A percentile compares a stretch with the other conserved stretches of the same genome.
Conservation (phyloP, 1,140 invertebrate genomes). For the Danaus plexippus region DNA sequence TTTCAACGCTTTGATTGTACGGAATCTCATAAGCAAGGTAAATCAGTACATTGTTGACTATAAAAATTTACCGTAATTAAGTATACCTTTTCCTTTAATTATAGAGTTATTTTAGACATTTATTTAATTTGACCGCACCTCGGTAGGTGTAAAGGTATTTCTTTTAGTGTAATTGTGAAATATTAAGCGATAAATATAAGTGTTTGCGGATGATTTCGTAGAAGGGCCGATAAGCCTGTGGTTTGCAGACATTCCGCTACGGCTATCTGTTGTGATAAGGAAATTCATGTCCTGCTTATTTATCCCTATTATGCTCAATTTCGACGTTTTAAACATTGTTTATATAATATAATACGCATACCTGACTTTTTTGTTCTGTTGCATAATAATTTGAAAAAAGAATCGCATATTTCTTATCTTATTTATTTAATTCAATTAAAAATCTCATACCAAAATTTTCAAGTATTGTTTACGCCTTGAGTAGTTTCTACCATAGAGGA, state of each 20-base stretch:
- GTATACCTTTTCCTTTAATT: no score
- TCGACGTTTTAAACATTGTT: constrained; percentile 2
- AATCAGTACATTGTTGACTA: no score
- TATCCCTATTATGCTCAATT: constrained; percentile 10
- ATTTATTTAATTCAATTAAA: neutral
- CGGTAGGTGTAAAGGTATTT: constrained; percentile 5
- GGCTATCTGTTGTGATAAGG: constrained; percentile 50
- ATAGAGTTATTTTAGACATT: no score
- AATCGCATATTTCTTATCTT: neutral
- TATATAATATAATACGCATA: neutral
- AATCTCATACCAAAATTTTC: neutral
- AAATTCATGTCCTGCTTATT: constrained; percentile 17
- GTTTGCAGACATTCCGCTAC: constrained; percentile 44
- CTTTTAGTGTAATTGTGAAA: constrained; percentile 34
- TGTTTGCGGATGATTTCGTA: constrained; percentile 54
- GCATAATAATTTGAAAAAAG: neutral
- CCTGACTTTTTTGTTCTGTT: neutral
- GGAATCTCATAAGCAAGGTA: constrained; percentile 3
- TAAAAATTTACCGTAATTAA: no score
- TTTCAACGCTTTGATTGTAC: constrained; percentile 4
- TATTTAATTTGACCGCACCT: no score
- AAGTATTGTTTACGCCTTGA: neutral
- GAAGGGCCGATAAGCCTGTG: constrained; percentile 52
- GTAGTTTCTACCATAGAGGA: constrained; percentile 5
- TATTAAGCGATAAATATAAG: constrained; percentile 54